phyloP scores from a whole-genome alignment of 2,888 invertebrate genomes.

The Lasioglossum lativentre region DNA sequence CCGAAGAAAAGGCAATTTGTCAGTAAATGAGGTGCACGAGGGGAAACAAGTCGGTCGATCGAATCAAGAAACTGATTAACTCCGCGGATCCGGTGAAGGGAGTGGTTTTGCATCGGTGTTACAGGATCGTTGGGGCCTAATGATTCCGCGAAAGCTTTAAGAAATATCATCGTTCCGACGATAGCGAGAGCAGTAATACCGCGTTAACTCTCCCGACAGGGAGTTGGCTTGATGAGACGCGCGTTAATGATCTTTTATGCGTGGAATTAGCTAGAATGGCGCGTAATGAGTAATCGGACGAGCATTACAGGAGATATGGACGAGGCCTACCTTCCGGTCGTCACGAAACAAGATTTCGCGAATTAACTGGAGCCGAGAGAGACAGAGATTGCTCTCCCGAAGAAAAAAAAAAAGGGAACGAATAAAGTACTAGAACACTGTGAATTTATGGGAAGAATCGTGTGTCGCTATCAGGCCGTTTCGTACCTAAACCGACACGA shows the following conservation, averaged over 20 bases:
- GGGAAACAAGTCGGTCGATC: neutral
- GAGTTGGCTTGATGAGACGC: constrained; percentile 53
- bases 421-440: neutral
- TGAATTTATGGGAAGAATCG: constrained; percentile 4
- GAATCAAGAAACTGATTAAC: constrained; percentile 23
- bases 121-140: constrained; percentile 20
- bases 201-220: constrained; percentile 36
- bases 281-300: constrained; percentile 50
- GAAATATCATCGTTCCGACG: constrained; percentile 35
- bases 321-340: constrained; percentile 1
- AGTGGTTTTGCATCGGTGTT: constrained; percentile 15
- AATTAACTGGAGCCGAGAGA: neutral
- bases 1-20: neutral
- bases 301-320: constrained; percentile 21
- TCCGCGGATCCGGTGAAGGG: constrained; percentile 1
- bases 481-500: neutral
- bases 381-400: neutral
- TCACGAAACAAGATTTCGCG: neutral
- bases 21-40: neutral
- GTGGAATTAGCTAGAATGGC: constrained; percentile 32
- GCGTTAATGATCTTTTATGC: constrained; percentile 61
- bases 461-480: constrained; percentile 2
- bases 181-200: constrained; percentile 40
- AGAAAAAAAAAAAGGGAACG: neutral
- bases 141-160: constrained; percentile 30